phyloP scores from a whole-genome alignment of 1,140 invertebrate species.

The Goniozus legneri region DNA sequence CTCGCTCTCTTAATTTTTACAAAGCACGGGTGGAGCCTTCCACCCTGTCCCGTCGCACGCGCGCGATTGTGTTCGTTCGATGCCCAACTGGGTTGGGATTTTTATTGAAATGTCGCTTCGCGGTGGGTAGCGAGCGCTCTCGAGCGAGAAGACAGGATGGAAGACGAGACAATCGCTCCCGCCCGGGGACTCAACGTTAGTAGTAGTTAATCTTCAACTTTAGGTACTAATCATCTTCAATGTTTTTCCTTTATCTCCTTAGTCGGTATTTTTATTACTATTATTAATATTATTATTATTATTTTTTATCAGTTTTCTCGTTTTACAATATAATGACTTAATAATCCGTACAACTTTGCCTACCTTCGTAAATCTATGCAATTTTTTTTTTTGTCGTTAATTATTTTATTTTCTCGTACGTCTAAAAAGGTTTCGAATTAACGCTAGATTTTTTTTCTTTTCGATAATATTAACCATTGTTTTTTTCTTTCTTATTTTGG shows the following conservation, averaged over 20 bases:
- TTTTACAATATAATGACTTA: conserved; percentile 21
- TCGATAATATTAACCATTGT: conserved; percentile 44
- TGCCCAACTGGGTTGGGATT: too few species aligned
- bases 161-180: conserved; percentile 4
- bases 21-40: conserved; percentile 19
- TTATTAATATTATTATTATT: too few species aligned
- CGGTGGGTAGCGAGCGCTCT: conserved; percentile 8
- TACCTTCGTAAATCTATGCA: too few species aligned
- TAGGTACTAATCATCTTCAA: conserved; percentile 46
- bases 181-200: conserved; percentile 31
- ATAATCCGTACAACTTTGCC: conserved; percentile 40
- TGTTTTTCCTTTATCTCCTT: conserved; percentile 5
- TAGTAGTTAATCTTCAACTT: conserved; percentile 41
- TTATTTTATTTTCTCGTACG: conserved; percentile 42
- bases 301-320: conserved; percentile 2
- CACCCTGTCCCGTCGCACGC: too few species aligned
- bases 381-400: conserved; percentile 18
- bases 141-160: background rate
- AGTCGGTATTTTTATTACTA: background rate
- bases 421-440: conserved; percentile 47
- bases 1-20: conserved; percentile 24
- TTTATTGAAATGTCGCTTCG: conserved; percentile 15
- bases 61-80: too few species aligned
- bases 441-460: conserved; percentile 38
- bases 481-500: too few species aligned